Conservation (phyloP, 2,113 vertebrate genomes). For the Petaurus breviceps region DNA sequence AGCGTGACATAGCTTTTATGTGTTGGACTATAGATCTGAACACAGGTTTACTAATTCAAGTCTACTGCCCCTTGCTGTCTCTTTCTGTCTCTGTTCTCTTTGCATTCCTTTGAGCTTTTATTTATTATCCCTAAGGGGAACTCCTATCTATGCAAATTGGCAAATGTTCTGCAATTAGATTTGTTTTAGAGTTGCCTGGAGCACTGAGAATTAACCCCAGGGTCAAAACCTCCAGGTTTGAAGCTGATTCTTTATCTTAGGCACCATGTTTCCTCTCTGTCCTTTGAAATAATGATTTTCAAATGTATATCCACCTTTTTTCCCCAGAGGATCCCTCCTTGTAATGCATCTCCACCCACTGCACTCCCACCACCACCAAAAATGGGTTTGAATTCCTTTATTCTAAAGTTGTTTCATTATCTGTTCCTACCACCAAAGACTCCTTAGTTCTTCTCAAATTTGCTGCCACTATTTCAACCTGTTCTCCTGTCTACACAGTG, state of each 20-base stretch:
- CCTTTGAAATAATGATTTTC: neutral
- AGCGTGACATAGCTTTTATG: neutral
- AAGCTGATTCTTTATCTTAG: neutral
- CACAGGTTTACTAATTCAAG: neutral
- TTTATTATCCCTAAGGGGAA: neutral
- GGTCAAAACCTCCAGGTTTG: neutral
- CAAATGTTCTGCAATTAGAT: neutral
- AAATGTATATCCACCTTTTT: no score
- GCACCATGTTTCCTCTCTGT: neutral
- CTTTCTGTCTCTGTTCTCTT: neutral
- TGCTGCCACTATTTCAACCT: neutral
- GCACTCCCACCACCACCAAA: neutral
- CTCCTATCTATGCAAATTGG: neutral
- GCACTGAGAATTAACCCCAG: neutral
- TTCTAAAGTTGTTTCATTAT: neutral
- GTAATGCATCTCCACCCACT: neutral
- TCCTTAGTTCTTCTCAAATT: neutral
- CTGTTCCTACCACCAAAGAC: neutral
- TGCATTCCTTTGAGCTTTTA: neutral
- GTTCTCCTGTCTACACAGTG: neutral
- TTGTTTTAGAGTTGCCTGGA: neutral
- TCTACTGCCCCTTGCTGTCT: neutral
- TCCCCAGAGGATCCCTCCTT: neutral
- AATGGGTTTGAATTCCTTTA: neutral
- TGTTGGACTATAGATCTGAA: neutral